Evolutionary conservation across 2,797 vertebrate genomes (phyloP).

Genomic region (Spheniscus humboldti): DNA sequence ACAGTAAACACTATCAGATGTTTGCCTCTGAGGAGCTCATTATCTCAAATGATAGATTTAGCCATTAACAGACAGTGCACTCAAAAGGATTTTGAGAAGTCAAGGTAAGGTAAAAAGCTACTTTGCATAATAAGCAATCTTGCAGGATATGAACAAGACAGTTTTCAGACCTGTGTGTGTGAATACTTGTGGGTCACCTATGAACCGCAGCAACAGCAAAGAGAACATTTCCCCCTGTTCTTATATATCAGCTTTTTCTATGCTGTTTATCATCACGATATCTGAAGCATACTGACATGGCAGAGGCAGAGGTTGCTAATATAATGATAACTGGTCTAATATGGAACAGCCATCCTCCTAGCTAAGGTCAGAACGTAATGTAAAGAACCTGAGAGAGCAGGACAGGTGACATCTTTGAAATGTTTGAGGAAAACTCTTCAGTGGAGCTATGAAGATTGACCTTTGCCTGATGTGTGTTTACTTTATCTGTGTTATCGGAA

Average conservation of each 20-base stretch:
- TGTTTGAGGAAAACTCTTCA: background rate
- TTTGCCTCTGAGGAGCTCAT: background rate
- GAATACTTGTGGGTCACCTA: background rate
- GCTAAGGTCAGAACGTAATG: background rate
- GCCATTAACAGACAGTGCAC: background rate
- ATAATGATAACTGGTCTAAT: background rate
- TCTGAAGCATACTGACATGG: background rate
- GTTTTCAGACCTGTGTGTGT: background rate
- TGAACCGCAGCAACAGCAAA: background rate
- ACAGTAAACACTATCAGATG: background rate
- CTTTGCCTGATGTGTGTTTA: background rate
- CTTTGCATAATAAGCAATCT: background rate
- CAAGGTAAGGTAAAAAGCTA: background rate
- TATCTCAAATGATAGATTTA: conserved; percentile 15
- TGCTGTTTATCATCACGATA: background rate
- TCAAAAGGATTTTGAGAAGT: background rate
- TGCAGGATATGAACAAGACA: background rate
- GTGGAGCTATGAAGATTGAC: background rate
- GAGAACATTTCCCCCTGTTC: background rate
- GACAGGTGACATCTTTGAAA: background rate
- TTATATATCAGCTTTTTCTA: background rate
- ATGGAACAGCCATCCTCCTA: background rate
- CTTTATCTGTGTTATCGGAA: background rate
- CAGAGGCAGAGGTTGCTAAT: background rate
- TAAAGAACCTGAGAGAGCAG: background rate